A percentile compares a stretch with the other conserved stretches of the same genome.
Conservation (phyloP, 2,113 vertebrate species). For the Sceloporus undulatus region DNA sequence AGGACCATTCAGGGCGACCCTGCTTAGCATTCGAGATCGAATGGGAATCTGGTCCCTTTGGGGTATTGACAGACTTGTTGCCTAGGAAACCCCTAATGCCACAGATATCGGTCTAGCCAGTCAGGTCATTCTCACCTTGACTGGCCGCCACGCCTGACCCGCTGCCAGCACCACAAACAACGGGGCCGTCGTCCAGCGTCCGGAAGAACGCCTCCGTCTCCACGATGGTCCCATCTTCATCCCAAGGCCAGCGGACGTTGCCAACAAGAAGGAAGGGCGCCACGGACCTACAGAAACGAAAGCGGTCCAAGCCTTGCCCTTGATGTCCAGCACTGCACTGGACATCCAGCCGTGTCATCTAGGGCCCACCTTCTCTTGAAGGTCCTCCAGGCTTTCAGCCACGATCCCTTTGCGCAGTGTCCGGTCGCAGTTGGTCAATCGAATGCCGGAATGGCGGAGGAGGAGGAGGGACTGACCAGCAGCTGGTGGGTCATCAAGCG, state of each 20-base stretch:
- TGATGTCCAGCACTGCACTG: too few relatives aligned
- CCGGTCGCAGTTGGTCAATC: conserved; percentile 85
- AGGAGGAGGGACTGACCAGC: conserved; percentile 14
- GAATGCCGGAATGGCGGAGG: conserved; percentile 75
- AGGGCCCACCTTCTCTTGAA: conserved; percentile 85
- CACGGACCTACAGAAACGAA: conserved; percentile 74
- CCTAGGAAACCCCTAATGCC: too few relatives aligned
- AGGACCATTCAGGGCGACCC: too few relatives aligned
- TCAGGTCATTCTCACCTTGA: conserved; percentile 67
- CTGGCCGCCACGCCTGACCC: conserved; percentile 85
- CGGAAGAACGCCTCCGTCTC: conserved; percentile 92
- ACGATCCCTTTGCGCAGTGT: conserved; percentile 84
- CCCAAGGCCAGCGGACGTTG: conserved; percentile 85
- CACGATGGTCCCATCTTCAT: conserved; percentile 91
- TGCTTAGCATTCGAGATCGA: too few relatives aligned
- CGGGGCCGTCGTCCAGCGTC: conserved; percentile 81
- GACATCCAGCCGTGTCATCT: too few relatives aligned
- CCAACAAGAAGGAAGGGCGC: conserved; percentile 70
- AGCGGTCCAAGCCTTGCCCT: too few relatives aligned
- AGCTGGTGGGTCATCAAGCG: conserved; percentile 24
- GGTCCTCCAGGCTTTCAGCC: conserved; percentile 79
- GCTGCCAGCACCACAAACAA: conserved; percentile 88
- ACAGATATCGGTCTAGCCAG: too few relatives aligned
- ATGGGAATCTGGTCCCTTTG: too few relatives aligned
- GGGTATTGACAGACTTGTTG: too few relatives aligned